phyloP scores from a whole-genome alignment of 2,113 vertebrate genomes.

The Coracopsis vasa region DNA sequence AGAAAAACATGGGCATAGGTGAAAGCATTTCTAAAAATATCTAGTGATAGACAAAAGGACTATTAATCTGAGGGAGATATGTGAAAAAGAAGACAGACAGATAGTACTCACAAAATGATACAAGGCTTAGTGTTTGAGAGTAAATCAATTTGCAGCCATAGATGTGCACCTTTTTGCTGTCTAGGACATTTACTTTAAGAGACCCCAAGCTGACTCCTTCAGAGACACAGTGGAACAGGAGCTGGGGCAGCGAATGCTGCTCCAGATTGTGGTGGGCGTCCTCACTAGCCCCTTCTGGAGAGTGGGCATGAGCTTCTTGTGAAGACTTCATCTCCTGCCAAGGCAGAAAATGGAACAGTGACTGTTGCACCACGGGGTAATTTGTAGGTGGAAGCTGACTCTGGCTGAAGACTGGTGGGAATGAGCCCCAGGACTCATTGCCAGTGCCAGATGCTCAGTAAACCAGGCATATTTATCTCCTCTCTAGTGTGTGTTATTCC shows the following conservation, averaged over 20 bases:
- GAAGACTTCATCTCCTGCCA: background rate
- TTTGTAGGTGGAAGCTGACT: background rate
- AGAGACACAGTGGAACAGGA: background rate
- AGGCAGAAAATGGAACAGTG: background rate
- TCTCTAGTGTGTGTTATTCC: background rate
- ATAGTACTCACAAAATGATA: background rate
- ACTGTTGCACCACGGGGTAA: background rate
- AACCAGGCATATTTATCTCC: background rate
- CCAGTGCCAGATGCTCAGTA: background rate
- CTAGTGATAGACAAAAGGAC: background rate
- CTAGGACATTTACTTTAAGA: background rate
- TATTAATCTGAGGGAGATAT: background rate
- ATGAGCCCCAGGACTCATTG: background rate
- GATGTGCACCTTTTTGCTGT: background rate
- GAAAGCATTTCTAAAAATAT: background rate
- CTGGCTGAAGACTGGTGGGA: background rate
- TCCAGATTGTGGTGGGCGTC: rapidly evolving
- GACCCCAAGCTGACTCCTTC: background rate
- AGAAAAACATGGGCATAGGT: background rate
- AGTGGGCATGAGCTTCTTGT: background rate
- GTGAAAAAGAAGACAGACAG: background rate
- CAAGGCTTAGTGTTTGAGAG: rapidly evolving
- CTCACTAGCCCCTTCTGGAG: background rate
- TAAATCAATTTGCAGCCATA: background rate
- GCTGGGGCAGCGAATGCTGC: rapidly evolving